These are phyloP conservation scores for Chymomyza fuscimana DNA, from an alignment of 2,888 invertebrate species.

Conservation along the genomic window DNA sequence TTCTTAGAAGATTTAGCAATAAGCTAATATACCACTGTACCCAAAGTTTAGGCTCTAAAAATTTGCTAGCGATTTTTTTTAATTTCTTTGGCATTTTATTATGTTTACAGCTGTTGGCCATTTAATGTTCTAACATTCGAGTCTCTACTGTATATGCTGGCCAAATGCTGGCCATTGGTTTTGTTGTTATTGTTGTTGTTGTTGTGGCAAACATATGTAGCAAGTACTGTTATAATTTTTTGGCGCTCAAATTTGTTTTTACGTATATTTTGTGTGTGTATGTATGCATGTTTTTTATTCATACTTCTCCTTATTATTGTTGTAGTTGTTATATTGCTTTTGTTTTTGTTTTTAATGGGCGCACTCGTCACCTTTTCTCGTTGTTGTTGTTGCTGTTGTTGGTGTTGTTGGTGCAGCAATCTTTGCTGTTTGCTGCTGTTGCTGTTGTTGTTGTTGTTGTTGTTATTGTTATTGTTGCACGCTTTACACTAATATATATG, in stretches of 20 bases:
- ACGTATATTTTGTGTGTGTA: neutral
- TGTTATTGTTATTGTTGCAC: neutral
- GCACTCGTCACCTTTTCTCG: neutral
- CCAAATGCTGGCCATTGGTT: neutral
- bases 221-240: constrained; percentile 3
- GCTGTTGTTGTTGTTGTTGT: constrained; percentile 6
- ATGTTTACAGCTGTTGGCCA: too few relatives aligned
- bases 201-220: constrained; percentile 2
- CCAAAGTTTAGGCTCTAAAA: too few relatives aligned
- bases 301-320: neutral
- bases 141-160: neutral
- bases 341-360: too few relatives aligned
- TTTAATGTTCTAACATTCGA: neutral
- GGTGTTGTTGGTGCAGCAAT: neutral
- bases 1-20: too few relatives aligned
- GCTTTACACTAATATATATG: neutral
- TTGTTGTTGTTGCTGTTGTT: neutral
- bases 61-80: neutral
- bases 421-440: neutral
- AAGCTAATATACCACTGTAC: too few relatives aligned
- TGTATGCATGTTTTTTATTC: neutral
- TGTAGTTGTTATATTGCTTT: neutral
- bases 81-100: neutral
- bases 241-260: constrained; percentile 5
- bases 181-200: neutral